Conservation (phyloP, 2,888 invertebrate genomes). For the Platynereis dumerilii region DNA sequence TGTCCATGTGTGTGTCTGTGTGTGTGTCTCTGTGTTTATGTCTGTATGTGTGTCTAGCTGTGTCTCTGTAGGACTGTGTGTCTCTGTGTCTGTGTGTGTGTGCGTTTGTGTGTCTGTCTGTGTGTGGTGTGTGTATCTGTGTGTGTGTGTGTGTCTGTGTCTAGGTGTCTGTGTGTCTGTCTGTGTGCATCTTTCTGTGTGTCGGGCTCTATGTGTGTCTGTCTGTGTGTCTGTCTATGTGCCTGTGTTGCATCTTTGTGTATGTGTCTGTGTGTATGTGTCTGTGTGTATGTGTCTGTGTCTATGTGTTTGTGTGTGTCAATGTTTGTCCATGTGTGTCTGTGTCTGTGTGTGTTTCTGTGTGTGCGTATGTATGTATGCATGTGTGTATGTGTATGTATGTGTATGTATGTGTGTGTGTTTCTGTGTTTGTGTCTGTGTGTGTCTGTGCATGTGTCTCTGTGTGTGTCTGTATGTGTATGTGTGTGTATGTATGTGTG, state of each 20-base stretch:
- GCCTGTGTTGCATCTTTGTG: background rate
- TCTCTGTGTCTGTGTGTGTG: conserved; percentile 7
- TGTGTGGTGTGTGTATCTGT: conserved; percentile 11
- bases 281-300: no score
- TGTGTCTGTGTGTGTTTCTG: no score
- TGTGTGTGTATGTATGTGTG: background rate
- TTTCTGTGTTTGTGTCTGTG: no score
- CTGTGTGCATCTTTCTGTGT: background rate
- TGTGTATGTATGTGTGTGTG: no score
- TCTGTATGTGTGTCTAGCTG: no score
- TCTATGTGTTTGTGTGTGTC: no score
- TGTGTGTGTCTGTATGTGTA: background rate
- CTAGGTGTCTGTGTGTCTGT: background rate
- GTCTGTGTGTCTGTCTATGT: background rate
- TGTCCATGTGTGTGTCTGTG: background rate
- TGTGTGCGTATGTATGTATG: background rate
- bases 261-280: no score
- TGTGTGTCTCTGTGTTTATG: no score
- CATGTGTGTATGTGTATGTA: background rate
- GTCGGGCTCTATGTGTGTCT: background rate
- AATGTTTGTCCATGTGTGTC: no score
- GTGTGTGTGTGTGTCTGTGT: background rate
- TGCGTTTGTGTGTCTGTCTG: conserved; percentile 21
- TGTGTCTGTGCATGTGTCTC: background rate
- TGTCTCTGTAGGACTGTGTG: background rate